Evolutionary conservation across 2,797 vertebrate species (phyloP).

Genomic region (Rachycentron canadum): DNA sequence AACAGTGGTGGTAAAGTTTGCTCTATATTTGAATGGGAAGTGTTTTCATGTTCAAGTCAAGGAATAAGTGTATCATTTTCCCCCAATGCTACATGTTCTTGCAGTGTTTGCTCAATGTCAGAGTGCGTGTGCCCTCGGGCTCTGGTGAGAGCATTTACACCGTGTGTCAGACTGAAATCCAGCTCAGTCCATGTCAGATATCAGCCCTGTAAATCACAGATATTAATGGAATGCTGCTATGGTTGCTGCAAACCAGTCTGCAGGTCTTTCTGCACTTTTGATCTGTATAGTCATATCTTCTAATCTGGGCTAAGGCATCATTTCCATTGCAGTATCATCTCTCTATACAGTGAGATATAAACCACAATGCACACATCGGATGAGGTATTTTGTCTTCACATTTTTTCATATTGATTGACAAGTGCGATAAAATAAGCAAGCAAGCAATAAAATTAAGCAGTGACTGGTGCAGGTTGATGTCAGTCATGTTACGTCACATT

Average conservation of each 20-base stretch:
- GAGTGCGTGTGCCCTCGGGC: slow-evolving; percentile 56
- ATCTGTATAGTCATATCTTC: slow-evolving; percentile 35
- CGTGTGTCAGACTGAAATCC: slow-evolving; percentile 68
- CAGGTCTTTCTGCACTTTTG: slow-evolving; percentile 44
- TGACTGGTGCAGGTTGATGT: neutral
- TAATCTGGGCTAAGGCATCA: slow-evolving; percentile 26
- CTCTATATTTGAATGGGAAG: slow-evolving; percentile 62
- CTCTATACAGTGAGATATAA: slow-evolving; percentile 7
- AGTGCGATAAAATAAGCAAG: neutral
- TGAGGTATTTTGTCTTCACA: slow-evolving; percentile 3
- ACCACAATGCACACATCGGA: neutral
- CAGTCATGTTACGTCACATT: neutral
- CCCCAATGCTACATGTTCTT: slow-evolving; percentile 50
- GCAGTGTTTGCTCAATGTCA: slow-evolving; percentile 61
- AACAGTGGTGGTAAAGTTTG: slow-evolving; percentile 56
- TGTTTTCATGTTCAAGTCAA: slow-evolving; percentile 63
- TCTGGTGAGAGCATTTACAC: slow-evolving; percentile 73
- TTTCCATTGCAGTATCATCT: slow-evolving; percentile 11
- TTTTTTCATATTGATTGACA: neutral
- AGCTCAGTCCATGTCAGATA: slow-evolving; percentile 71
- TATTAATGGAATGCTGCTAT: slow-evolving; percentile 64
- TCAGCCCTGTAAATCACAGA: slow-evolving; percentile 72
- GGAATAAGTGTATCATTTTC: slow-evolving; percentile 61
- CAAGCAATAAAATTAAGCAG: neutral
- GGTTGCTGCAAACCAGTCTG: slow-evolving; percentile 53